Conservation (phyloP, 1,140 invertebrate genomes). For the Ips typographus region DNA sequence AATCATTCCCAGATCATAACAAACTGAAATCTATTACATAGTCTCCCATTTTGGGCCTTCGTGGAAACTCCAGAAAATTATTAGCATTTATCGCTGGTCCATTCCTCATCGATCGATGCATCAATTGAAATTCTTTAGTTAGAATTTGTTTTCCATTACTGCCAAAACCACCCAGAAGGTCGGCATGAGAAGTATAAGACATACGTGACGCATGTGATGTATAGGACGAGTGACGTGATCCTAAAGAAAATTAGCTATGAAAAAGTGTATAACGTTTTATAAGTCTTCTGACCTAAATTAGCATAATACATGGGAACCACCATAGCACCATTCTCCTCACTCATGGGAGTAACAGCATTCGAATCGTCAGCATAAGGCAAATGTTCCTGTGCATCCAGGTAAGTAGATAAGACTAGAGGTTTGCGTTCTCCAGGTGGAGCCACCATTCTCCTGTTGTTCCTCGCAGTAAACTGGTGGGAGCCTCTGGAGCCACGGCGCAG, state of each 20-base stretch:
- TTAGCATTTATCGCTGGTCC: slow-evolving; percentile 60
- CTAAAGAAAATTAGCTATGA: slow-evolving; percentile 46
- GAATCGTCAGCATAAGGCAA: slow-evolving; percentile 97
- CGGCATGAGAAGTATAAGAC: slow-evolving; percentile 91
- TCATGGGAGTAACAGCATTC: slow-evolving; percentile 96
- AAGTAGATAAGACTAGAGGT: slow-evolving; percentile 90
- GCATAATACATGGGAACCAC: slow-evolving; percentile 87
- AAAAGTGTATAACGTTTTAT: neutral
- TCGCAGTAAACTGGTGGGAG: slow-evolving; percentile 88
- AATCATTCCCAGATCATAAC: neutral
- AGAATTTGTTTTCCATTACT: slow-evolving; percentile 63
- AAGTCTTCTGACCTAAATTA: slow-evolving; percentile 62
- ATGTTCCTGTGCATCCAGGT: slow-evolving; percentile 94
- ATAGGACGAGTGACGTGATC: slow-evolving; percentile 89
- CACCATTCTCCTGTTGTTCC: slow-evolving; percentile 71
- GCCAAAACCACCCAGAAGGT: slow-evolving; percentile 73
- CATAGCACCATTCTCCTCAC: slow-evolving; percentile 94
- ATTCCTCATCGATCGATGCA: slow-evolving; percentile 72
- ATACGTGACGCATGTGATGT: slow-evolving; percentile 89
- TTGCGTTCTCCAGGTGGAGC: slow-evolving; percentile 80
- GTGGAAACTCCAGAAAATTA: slow-evolving; percentile 64
- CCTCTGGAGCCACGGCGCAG: slow-evolving; percentile 83
- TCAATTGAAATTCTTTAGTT: slow-evolving; percentile 83
- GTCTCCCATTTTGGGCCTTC: slow-evolving; percentile 66
- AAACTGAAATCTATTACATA: slow-evolving; percentile 60